Base-by-base conservation (phyloP, 1,140 invertebrate genomes). In the Drosophila elegans region DNA sequence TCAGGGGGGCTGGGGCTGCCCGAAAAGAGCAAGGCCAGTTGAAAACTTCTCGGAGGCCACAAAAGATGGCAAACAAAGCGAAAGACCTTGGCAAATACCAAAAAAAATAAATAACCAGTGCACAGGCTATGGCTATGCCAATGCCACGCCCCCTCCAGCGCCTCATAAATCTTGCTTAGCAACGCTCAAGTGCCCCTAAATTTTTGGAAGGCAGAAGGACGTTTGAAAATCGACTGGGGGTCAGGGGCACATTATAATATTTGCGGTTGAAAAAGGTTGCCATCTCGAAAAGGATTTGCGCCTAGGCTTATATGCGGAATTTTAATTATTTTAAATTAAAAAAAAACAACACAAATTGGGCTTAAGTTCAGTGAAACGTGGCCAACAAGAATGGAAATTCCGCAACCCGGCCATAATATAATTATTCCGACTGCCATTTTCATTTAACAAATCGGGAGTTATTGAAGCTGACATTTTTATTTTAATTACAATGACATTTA, bases 111-210 rank as follows among this genome's bases (percentile, higher is more conserved):
- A 78, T 78, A 78, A 73, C 72, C 72, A 74, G 67, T 39, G 36
- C 49, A 68, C n/a, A 11, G 39, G 63, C 41, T 11, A 48, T 29
- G 9, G 42, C 76, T 62, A 66, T 68, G 71, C 71, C 80, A 79
- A 74, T 78, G 80, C 75, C 80, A 66, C 48, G 69, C 60, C 57
- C 53, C 56, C 52, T 25, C 54, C 3, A 39, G 84, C 75, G 75
- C 27, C 83, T 73, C 83, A 86, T 86, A 86, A 86, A 88, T 86
- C 83, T 88, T 86, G 79, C 83, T 86, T 86, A 83, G 83, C 71
- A 66, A 76, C 74, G 72, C 72, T 76, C 74, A 75, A 76, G 51
- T 74, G 78, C 67, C 51, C 73, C 34, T 63, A 57, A 84, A 85
- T 77, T 72, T 62, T 74, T 3, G 27, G 9, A 27, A n/a, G 41